Evolutionary conservation across 2,113 vertebrate genomes (phyloP).

Genomic region (Pelusios castaneus): DNA sequence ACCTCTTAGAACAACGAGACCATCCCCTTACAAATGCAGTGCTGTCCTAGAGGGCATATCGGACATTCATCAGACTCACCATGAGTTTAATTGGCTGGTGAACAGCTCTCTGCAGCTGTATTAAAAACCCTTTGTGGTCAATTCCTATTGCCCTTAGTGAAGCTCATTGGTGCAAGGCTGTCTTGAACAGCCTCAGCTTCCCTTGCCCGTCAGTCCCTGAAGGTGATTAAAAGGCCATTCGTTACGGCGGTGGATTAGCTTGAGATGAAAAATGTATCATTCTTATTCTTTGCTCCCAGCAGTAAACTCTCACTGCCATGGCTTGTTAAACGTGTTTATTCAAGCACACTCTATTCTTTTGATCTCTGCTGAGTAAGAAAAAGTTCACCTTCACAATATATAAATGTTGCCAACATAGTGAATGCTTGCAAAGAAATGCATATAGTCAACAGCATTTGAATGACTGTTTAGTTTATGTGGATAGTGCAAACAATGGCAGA

Average conservation of each 20-base stretch:
- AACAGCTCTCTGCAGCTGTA: neutral
- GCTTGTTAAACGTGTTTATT: constrained; percentile 69
- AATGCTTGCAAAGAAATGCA: constrained; percentile 17
- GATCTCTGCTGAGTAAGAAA: constrained; percentile 35
- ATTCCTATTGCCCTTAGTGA: neutral
- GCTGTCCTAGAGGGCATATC: neutral
- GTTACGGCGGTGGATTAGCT: constrained; percentile 49
- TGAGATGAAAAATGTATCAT: constrained; percentile 64
- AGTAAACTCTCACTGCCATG: constrained; percentile 30
- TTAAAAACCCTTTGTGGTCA: neutral
- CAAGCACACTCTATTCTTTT: constrained; percentile 38
- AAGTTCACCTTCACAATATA: neutral
- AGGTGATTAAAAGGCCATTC: constrained; percentile 40
- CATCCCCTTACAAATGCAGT: neutral
- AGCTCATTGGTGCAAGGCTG: neutral
- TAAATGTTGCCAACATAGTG: neutral
- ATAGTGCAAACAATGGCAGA: neutral
- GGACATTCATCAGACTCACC: neutral
- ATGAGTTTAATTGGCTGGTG: neutral
- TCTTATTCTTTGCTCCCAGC: constrained; percentile 42
- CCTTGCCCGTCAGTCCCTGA: constrained; percentile 1
- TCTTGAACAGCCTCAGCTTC: constrained; percentile 1
- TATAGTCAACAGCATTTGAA: neutral
- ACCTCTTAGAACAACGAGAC: neutral
- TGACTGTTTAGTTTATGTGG: constrained; percentile 8